Evolutionary conservation across 2,888 invertebrate genomes (phyloP).

Genomic region (Pristionchus exspectatus): DNA sequence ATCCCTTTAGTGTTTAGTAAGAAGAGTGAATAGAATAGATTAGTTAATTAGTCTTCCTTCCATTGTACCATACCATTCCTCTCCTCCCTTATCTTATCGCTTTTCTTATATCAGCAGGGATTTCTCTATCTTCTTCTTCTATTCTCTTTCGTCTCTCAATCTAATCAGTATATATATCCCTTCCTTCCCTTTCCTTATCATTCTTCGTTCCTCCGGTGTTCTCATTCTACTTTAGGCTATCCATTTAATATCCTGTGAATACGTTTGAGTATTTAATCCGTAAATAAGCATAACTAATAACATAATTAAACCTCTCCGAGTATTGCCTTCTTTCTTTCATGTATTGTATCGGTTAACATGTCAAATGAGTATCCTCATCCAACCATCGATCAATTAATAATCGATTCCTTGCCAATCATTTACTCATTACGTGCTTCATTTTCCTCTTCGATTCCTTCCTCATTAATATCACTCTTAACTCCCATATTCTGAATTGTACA

Average conservation of each 20-base stretch:
- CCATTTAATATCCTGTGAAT: conserved; percentile 20
- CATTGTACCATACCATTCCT: conserved; percentile 1
- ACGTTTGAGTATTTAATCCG: background rate
- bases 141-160: background rate
- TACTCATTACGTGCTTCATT: conserved; percentile 32
- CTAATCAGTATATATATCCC: conserved; percentile 3
- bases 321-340: conserved; percentile 42
- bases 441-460: conserved; percentile 7
- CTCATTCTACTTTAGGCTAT: background rate
- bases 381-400: conserved; percentile 41
- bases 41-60: background rate
- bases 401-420: conserved; percentile 30
- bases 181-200: background rate
- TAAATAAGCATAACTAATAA: conserved; percentile 37
- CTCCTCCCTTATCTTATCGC: background rate
- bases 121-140: background rate
- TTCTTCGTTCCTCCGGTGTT: background rate
- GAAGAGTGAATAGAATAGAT: conserved; percentile 8
- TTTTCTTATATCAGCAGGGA: conserved; percentile 32
- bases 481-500: conserved; percentile 41
- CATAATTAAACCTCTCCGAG: conserved; percentile 27
- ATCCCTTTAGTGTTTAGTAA: background rate
- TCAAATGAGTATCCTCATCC: conserved; percentile 1
- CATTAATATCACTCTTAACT: conserved; percentile 40
- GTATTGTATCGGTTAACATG: conserved; percentile 26